phyloP scores from a whole-genome alignment of 1,140 invertebrate species.

The Hetaerina americana region DNA sequence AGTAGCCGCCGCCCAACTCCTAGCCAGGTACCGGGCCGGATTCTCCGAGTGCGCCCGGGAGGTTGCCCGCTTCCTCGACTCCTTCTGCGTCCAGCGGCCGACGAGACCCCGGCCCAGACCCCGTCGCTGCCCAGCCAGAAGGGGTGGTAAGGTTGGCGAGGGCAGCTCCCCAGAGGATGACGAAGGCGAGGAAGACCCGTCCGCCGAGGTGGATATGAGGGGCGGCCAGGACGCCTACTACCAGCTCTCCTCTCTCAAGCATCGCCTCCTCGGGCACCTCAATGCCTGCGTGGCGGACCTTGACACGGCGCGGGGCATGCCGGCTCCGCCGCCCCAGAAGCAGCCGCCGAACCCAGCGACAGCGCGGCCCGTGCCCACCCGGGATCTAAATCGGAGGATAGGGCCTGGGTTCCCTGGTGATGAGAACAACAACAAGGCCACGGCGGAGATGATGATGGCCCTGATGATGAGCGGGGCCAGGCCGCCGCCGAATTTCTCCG shows the following conservation, averaged over 20 bases:
- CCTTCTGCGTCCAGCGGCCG: background rate
- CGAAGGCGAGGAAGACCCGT: background rate
- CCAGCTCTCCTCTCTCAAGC: conserved; percentile 31
- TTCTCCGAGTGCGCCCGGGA: conserved; percentile 71
- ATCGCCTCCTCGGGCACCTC: conserved; percentile 52
- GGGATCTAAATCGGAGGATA: background rate
- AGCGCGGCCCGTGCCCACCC: background rate
- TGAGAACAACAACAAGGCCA: conserved; percentile 28
- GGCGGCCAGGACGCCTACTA: conserved; percentile 26
- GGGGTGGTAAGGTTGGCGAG: background rate
- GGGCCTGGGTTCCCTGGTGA: conserved; percentile 31
- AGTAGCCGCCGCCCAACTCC: conserved; percentile 16
- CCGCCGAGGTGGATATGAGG: conserved; percentile 9
- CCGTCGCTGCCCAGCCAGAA: background rate
- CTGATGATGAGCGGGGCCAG: conserved; percentile 17
- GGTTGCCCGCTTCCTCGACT: conserved; percentile 25
- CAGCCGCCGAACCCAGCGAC: too few relatives aligned
- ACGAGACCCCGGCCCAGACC: background rate
- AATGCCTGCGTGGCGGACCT: conserved; percentile 56
- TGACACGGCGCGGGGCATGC: conserved; percentile 42
- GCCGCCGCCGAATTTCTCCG: background rate
- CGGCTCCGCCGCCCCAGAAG: background rate
- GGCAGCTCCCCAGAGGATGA: background rate
- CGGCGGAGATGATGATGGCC: background rate
- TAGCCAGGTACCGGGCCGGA: conserved; percentile 47